These are phyloP conservation scores for Drosophila helvetica DNA, from an alignment of 2,888 invertebrate species.

Conservation along the genomic window DNA sequence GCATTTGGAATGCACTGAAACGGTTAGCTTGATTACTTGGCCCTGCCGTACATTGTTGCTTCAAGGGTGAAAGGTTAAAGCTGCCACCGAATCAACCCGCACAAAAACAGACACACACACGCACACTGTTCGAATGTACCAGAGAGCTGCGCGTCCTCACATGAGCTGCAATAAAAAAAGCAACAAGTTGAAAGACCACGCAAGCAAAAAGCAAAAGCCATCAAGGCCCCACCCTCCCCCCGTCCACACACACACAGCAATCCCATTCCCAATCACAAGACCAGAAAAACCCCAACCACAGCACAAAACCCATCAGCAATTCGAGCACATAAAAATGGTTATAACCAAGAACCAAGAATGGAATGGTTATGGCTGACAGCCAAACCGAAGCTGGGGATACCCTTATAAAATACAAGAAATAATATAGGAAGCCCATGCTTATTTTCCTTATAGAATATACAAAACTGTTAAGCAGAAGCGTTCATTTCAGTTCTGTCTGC, in stretches of 20 bases:
- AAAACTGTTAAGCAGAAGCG: no score
- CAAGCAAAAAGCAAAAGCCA: conserved; percentile 39
- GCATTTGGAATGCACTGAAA: conserved; percentile 68
- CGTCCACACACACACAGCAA: background rate
- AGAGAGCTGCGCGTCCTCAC: background rate
- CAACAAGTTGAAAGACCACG: conserved; percentile 64
- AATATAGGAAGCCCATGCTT: no score
- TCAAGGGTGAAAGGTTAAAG: conserved; percentile 64
- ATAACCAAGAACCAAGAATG: conserved; percentile 26
- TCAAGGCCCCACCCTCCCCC: conserved; percentile 11
- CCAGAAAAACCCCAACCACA: conserved; percentile 1
- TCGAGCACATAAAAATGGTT: conserved; percentile 63
- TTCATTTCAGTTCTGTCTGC: no score
- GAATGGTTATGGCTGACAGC: background rate
- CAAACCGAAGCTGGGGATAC: background rate
- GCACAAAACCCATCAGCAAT: conserved; percentile 64
- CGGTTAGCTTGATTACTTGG: conserved; percentile 68
- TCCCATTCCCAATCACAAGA: conserved; percentile 8
- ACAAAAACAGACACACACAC: conserved; percentile 1
- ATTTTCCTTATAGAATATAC: no score
- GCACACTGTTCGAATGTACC: conserved; percentile 15
- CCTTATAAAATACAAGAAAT: background rate
- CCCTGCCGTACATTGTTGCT: conserved; percentile 44
- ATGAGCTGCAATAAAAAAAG: conserved; percentile 49
- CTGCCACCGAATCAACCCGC: background rate